Conservation (phyloP, 2,113 vertebrate genomes). For the Psephotus haematonotus region DNA sequence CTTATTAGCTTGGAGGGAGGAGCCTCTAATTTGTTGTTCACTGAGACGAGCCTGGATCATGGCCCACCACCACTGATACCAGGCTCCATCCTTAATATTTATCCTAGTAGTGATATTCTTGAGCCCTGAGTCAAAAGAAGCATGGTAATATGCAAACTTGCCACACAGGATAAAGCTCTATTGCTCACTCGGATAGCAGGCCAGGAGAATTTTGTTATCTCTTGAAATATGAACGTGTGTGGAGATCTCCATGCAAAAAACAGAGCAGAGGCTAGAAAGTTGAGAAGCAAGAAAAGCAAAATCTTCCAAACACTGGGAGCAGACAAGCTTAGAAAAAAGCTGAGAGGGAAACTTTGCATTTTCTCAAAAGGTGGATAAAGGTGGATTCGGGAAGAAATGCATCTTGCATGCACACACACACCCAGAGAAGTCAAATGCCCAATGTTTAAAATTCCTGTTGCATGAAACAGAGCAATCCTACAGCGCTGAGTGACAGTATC, state of each 20-base stretch:
- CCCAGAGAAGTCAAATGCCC: background rate
- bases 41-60: background rate
- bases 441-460: background rate
- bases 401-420: background rate
- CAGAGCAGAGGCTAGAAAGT: background rate
- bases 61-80: background rate
- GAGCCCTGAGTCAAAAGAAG: background rate
- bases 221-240: background rate
- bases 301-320: background rate
- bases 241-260: background rate
- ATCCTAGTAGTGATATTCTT: background rate
- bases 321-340: background rate
- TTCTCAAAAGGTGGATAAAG: background rate
- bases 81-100: background rate
- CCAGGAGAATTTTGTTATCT: background rate
- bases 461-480: background rate
- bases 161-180: background rate
- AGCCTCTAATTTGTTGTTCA: background rate
- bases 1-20: background rate
- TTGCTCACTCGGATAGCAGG: background rate
- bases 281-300: background rate
- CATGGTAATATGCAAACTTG: background rate
- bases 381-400: background rate
- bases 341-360: background rate
- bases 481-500: background rate